Base-by-base conservation (phyloP, 2,888 invertebrate genomes). In the Caenorhabditis angaria region DNA sequence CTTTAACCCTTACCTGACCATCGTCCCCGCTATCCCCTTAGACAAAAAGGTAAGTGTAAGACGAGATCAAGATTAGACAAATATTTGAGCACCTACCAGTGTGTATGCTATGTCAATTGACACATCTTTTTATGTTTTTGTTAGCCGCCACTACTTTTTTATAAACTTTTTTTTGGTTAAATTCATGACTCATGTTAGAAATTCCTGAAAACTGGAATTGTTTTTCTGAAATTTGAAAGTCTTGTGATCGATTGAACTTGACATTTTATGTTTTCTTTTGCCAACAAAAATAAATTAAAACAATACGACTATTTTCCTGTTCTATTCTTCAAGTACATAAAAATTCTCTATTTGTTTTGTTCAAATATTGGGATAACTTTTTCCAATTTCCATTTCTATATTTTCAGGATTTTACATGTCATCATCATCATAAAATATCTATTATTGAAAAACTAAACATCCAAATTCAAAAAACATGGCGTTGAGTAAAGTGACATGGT, bases 401-500 rank as follows among this genome's bases (percentile, higher is more conserved):
- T 5, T 6, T 41, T 41, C 18, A 12, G 18, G 41, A n/a, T n/a
- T n/a, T n/a, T n/a, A n/a, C n/a, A n/a, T n/a, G n/a, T n/a, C n/a
- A n/a, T n/a, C n/a, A n/a, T n/a, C n/a, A n/a, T n/a, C n/a, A n/a
- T n/a, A n/a, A n/a, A n/a, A n/a, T n/a, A n/a, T n/a, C n/a, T n/a
- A n/a, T n/a, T n/a, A n/a, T n/a, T n/a, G n/a, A n/a, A n/a, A n/a
- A n/a, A n/a, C n/a, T n/a, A n/a, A n/a, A n/a, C n/a, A n/a, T n/a
- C n/a, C 5, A 18, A 5, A 48, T n/a, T 6, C 4, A 48, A 48
- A 51, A 24, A 51, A 8, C 2, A 51, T 51, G 24, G 27, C 24
- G 27, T 14, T 54, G 2, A 18, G 61, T 4, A 67, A 81, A 68
- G 70, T 81, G 50, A 71, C 63, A 68, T 73, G 68, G 55, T 85